Conservation (phyloP, 2,797 vertebrate genomes). For the Mormyrops boulengeri region DNA sequence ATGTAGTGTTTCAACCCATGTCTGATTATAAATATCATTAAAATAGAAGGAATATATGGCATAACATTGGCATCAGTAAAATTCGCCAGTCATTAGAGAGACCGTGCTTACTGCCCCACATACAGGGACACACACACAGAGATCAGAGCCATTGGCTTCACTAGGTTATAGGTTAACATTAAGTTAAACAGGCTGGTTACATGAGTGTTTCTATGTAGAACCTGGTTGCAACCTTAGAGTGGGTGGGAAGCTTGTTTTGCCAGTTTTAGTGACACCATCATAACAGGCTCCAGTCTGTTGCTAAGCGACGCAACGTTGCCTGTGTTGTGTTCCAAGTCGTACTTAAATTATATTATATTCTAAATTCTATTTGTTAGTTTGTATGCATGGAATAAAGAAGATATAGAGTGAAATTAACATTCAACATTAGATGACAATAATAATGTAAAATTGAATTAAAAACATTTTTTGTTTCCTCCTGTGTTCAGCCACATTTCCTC, state of each 20-base stretch:
- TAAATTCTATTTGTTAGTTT: not conserved
- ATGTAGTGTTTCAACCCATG: not conserved
- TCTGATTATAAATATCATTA: not conserved
- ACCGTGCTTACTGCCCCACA: not conserved
- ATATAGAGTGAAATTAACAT: not conserved
- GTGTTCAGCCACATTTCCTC: not conserved
- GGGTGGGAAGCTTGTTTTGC: not conserved
- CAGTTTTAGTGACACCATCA: not conserved
- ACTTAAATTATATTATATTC: slow-evolving; percentile 1
- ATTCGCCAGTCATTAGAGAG: not conserved
- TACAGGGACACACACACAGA: too few species aligned
- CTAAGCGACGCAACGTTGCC: slow-evolving; percentile 6
- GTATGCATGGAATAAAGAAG: not conserved
- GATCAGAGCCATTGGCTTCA: not conserved
- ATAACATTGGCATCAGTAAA: not conserved
- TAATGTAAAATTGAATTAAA: not conserved
- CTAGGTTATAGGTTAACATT: not conserved
- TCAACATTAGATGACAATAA: not conserved
- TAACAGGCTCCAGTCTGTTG: slow-evolving; percentile 62
- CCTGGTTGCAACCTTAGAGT: not conserved
- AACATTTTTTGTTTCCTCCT: not conserved
- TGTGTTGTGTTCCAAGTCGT: not conserved
- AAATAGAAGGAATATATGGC: not conserved
- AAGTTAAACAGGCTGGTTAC: not conserved
- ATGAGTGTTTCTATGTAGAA: not conserved